phyloP scores from a whole-genome alignment of 2,888 invertebrate genomes.

The Heliconius charithonia region DNA sequence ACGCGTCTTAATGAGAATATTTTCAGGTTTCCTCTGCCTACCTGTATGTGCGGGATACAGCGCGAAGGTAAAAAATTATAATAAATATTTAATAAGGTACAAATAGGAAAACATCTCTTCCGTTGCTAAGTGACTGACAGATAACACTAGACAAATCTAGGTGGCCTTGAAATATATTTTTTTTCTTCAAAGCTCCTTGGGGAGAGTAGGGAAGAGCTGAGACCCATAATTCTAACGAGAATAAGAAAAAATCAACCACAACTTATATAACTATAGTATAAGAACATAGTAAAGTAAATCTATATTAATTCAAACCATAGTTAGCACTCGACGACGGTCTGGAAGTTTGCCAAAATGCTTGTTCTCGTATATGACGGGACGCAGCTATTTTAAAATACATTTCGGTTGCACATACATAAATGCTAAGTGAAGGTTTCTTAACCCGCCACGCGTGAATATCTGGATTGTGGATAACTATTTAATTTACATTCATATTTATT shows the following conservation, averaged over 20 bases:
- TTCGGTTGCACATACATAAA: constrained; percentile 3
- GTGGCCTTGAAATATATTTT: too few species aligned
- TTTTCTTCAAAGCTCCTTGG: too few species aligned
- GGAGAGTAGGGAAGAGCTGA: too few species aligned
- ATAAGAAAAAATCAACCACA: not conserved
- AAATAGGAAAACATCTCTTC: too few species aligned
- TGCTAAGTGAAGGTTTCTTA: constrained; percentile 6
- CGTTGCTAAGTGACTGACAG: too few species aligned
- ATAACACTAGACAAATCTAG: too few species aligned
- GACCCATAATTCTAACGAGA: not conserved
- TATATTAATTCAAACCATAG: constrained; percentile 20
- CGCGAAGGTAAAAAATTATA: too few species aligned
- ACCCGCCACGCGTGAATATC: not conserved
- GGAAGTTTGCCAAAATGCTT: constrained; percentile 30
- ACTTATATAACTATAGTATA: not conserved
- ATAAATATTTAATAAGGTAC: too few species aligned
- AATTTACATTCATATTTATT: not conserved
- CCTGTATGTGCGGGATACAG: too few species aligned
- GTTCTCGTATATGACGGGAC: constrained; percentile 23
- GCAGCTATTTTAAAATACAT: constrained; percentile 14
- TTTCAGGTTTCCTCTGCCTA: too few species aligned
- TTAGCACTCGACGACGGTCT: constrained; percentile 27
- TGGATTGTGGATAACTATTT: not conserved
- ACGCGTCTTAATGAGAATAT: too few species aligned
- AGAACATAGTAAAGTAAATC: constrained; percentile 8